phyloP scores from a whole-genome alignment of 1,140 invertebrate genomes.

The Metopolophium dirhodum region DNA sequence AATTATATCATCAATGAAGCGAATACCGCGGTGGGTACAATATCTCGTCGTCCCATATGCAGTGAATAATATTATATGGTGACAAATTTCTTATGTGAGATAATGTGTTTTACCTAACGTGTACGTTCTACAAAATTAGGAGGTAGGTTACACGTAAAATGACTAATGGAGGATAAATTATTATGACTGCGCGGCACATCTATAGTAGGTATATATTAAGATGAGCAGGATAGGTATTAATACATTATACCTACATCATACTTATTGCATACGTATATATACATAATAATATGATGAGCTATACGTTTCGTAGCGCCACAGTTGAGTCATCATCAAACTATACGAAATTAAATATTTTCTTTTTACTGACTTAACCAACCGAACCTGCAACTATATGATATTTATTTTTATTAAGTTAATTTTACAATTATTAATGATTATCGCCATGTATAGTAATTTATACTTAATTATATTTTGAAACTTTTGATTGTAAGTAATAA shows the following conservation, averaged over 20 bases:
- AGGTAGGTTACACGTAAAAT: not conserved
- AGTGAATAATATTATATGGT: not conserved
- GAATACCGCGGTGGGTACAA: not conserved
- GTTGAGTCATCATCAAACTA: slow-evolving; percentile 21
- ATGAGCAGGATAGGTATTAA: not conserved
- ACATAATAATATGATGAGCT: not conserved
- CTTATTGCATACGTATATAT: not conserved
- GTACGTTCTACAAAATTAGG: not conserved
- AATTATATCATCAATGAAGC: not conserved
- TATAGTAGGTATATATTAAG: not conserved
- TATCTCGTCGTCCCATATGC: not conserved
- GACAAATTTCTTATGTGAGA: not conserved
- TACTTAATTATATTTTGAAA: not conserved
- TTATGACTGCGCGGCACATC: not conserved
- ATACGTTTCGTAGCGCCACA: not conserved
- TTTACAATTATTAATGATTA: not conserved
- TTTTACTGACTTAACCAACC: slow-evolving; percentile 1
- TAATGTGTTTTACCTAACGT: not conserved
- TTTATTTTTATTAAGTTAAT: not conserved
- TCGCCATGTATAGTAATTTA: not conserved
- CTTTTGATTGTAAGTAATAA: not conserved
- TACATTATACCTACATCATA: not conserved
- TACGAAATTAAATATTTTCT: not conserved
- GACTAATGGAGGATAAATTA: slow-evolving; percentile 21
- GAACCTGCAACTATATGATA: not conserved